Percentiles rank a stretch among this genome's conserved stretches.
Conservation (phyloP, 2,113 vertebrate species). For the Mobula birostris region DNA sequence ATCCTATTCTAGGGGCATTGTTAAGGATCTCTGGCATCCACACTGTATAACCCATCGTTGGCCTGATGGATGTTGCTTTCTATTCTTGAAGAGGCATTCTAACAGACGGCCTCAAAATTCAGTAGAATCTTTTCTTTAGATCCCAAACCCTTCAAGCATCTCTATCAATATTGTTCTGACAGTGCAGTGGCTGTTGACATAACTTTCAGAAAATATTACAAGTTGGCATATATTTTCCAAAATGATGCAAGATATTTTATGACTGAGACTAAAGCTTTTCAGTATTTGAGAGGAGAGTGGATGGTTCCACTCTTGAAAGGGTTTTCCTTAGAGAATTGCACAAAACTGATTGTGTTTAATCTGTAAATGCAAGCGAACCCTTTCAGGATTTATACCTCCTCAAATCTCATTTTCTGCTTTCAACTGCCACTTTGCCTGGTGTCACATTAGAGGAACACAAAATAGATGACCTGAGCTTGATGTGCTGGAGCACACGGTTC, state of each 20-base stretch:
- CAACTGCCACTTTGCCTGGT: neutral
- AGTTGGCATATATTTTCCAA: neutral
- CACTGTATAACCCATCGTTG: neutral
- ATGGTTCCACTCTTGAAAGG: neutral
- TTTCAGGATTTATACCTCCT: neutral
- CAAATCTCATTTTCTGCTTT: neutral
- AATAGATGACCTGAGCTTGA: neutral
- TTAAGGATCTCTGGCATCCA: too few relatives aligned
- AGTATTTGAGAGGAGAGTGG: neutral
- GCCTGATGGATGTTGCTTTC: neutral
- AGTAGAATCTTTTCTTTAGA: neutral
- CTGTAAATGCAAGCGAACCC: neutral
- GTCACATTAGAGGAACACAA: neutral
- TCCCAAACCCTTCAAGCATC: neutral
- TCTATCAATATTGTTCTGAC: neutral
- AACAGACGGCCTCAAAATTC: neutral
- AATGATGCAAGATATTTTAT: neutral
- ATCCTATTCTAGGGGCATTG: neutral
- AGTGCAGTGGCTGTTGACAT: neutral
- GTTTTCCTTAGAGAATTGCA: neutral
- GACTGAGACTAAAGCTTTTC: neutral
- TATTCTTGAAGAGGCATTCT: neutral
- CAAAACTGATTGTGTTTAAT: neutral
- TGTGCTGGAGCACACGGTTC: neutral
- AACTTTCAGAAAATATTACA: neutral